Conservation (phyloP, 2,113 vertebrate genomes). For the Beaufortia kweichowensis region DNA sequence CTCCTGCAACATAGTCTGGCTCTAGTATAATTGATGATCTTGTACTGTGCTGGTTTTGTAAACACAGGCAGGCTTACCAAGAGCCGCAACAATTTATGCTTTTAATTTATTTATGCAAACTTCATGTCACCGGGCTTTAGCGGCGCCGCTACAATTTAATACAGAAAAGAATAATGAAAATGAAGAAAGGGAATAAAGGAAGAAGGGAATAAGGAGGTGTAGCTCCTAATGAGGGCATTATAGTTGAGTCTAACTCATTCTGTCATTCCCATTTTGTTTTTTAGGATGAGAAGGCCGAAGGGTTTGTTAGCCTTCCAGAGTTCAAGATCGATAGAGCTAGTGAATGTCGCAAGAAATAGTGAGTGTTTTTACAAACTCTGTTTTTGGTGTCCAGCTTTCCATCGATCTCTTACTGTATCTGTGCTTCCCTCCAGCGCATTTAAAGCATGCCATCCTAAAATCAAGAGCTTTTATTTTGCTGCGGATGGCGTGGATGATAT, state of each 20-base stretch:
- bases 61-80: slow-evolving; percentile 29
- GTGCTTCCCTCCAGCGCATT: slow-evolving; percentile 82
- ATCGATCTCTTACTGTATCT: not conserved
- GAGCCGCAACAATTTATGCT: slow-evolving; percentile 31
- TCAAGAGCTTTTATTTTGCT: slow-evolving; percentile 99
- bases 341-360: slow-evolving; percentile 98
- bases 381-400: too few relatives aligned
- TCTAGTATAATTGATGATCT: slow-evolving; percentile 50
- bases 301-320: slow-evolving; percentile 96
- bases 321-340: slow-evolving; percentile 98
- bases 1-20: not conserved
- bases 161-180: not conserved
- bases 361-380: slow-evolving; percentile 65
- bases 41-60: slow-evolving; percentile 35
- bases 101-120: slow-evolving; percentile 38
- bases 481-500: slow-evolving; percentile 98
- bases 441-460: slow-evolving; percentile 99
- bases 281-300: slow-evolving; percentile 98
- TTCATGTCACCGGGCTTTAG: slow-evolving; percentile 8
- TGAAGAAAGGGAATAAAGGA: slow-evolving; percentile 1
- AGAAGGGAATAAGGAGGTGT: slow-evolving; percentile 3
- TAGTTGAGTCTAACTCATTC: slow-evolving; percentile 7
- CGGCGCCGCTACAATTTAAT: not conserved
- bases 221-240: slow-evolving; percentile 45
- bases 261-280: slow-evolving; percentile 8